A percentile compares a stretch with the other conserved stretches of the same genome.
Conservation (phyloP, 2,888 invertebrate genomes). For the Parnassius smintheus region DNA sequence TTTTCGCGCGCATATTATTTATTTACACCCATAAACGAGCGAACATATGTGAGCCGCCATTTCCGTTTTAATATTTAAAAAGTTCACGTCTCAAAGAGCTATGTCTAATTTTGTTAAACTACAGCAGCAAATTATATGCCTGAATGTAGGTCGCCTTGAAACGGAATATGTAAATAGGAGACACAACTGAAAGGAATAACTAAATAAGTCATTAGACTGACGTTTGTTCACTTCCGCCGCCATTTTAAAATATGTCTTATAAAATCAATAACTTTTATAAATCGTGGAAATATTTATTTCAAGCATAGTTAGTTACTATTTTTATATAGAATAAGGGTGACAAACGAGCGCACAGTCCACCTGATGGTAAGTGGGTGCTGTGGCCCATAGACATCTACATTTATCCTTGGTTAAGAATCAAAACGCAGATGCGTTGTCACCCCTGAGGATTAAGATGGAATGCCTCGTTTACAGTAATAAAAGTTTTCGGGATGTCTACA, state of each 20-base stretch:
- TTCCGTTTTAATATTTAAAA: conserved; percentile 24
- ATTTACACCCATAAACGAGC: not conserved
- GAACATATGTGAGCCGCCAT: not conserved
- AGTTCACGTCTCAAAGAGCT: conserved; percentile 21
- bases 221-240: not conserved
- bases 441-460: no score
- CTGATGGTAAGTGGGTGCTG: no score
- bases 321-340: no score
- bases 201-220: conserved; percentile 14
- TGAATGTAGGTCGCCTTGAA: conserved; percentile 27
- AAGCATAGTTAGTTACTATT: no score
- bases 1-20: conserved; percentile 4
- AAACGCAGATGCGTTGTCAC: no score
- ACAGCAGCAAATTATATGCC: conserved; percentile 20
- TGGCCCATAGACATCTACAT: no score
- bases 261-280: no score
- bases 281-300: no score
- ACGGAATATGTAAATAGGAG: conserved; percentile 24
- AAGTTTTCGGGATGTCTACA: no score
- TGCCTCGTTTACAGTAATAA: no score
- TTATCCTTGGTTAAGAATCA: no score
- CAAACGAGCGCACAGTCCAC: no score
- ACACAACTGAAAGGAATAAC: conserved; percentile 19
- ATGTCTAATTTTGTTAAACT: conserved; percentile 24
- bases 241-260: not conserved